phyloP scores from a whole-genome alignment of 2,888 invertebrate species.

The Microctonus aethiopoides region DNA sequence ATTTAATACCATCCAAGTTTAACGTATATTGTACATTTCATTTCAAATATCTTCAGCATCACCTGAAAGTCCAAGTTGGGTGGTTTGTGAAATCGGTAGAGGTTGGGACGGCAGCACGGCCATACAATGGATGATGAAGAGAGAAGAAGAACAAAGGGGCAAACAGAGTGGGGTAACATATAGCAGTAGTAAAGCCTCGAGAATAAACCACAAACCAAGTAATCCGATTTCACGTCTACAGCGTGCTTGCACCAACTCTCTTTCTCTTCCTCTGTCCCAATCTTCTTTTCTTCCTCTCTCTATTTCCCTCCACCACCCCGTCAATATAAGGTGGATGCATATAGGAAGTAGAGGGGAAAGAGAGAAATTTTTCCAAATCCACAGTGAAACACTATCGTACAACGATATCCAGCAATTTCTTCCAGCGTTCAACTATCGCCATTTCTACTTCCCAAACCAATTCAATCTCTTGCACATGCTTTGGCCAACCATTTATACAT shows the following conservation, averaged over 20 bases:
- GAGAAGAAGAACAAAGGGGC: background rate
- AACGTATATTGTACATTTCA: slow-evolving; percentile 12
- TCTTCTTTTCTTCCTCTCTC: background rate
- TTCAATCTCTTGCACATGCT: slow-evolving; percentile 19
- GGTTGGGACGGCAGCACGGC: background rate
- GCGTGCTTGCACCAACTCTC: slow-evolving; percentile 22
- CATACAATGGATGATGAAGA: background rate
- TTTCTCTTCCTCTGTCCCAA: background rate
- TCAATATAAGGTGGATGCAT: background rate
- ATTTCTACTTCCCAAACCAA: slow-evolving; percentile 18
- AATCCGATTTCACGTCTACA: slow-evolving; percentile 36
- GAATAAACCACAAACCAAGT: slow-evolving; percentile 33
- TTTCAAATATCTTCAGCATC: slow-evolving; percentile 16
- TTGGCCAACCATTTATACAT: background rate
- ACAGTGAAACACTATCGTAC: slow-evolving; percentile 20
- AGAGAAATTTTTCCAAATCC: slow-evolving; percentile 15
- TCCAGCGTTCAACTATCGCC: slow-evolving; percentile 4
- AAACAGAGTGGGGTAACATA: too few relatives aligned
- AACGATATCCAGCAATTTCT: slow-evolving; percentile 17
- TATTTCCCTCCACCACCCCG: background rate
- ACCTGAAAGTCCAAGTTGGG: slow-evolving; percentile 3
- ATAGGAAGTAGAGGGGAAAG: background rate
- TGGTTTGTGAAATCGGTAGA: background rate
- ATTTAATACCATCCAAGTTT: background rate
- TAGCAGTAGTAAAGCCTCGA: slow-evolving; percentile 17